These are phyloP conservation scores for Cervus canadensis DNA, from an alignment of 2,113 vertebrate species.

Conservation along the genomic window DNA sequence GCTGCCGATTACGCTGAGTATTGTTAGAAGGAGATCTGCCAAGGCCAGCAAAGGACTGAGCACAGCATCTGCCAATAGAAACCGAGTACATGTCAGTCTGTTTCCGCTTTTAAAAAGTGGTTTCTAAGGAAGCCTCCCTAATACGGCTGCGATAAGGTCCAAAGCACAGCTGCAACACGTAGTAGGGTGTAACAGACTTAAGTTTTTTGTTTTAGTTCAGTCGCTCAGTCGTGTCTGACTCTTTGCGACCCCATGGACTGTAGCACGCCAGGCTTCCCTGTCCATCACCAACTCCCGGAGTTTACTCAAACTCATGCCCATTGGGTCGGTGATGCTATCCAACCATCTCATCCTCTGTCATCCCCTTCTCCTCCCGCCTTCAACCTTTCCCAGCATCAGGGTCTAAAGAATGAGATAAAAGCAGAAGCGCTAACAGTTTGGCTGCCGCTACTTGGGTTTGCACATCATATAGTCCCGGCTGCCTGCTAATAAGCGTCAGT, in stretches of 20 bases:
- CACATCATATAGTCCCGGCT: fast-evolving
- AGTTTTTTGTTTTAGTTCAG: background rate
- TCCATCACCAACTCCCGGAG: background rate
- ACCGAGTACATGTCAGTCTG: background rate
- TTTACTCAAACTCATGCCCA: background rate
- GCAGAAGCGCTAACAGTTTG: fast-evolving
- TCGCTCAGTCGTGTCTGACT: background rate
- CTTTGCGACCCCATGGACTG: background rate
- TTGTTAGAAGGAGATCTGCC: background rate
- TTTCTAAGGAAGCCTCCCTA: background rate
- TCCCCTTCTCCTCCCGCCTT: background rate
- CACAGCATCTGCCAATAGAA: background rate
- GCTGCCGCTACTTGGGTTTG: fast-evolving
- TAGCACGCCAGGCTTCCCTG: background rate
- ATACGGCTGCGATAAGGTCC: background rate
- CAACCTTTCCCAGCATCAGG: background rate
- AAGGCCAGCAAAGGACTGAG: background rate
- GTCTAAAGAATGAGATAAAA: background rate
- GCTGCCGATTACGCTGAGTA: background rate
- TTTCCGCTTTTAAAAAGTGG: background rate
- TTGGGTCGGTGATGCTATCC: background rate
- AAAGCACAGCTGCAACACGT: background rate
- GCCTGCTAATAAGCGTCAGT: background rate
- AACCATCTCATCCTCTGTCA: background rate
- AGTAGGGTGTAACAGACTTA: background rate